Conservation (phyloP, 2,888 invertebrate species). For the Microchrysa polita region DNA sequence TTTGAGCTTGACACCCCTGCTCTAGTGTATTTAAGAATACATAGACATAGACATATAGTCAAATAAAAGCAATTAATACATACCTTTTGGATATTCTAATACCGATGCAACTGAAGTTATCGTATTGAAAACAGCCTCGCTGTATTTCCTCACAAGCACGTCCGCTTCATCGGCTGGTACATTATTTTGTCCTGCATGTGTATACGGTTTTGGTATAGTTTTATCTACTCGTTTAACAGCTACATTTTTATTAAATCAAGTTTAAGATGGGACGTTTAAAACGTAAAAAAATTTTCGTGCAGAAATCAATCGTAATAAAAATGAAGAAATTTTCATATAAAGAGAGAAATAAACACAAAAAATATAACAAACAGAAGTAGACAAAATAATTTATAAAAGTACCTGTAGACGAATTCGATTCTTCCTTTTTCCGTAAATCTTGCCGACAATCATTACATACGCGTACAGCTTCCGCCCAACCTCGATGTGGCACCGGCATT, state of each 20-base stretch:
- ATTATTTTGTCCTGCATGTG: slow-evolving; percentile 8
- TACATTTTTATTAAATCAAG: slow-evolving; percentile 16
- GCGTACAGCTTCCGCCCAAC: slow-evolving; percentile 76
- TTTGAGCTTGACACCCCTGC: too few relatives aligned
- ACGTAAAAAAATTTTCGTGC: not conserved
- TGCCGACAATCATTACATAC: slow-evolving; percentile 77
- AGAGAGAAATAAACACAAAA: not conserved
- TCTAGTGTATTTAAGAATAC: too few relatives aligned
- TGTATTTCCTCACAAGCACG: slow-evolving; percentile 71
- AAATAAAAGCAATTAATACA: not conserved
- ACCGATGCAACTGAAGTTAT: slow-evolving; percentile 76
- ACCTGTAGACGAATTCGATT: slow-evolving; percentile 56
- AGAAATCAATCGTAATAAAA: slow-evolving; percentile 24
- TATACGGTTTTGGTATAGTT: slow-evolving; percentile 47
- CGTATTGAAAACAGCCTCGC: slow-evolving; percentile 78
- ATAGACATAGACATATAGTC: too few relatives aligned
- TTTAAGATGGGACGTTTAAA: slow-evolving; percentile 5
- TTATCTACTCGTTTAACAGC: slow-evolving; percentile 41
- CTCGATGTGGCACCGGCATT: slow-evolving; percentile 75
- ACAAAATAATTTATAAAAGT: slow-evolving; percentile 45
- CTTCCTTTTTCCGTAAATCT: slow-evolving; percentile 56
- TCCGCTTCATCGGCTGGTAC: slow-evolving; percentile 64
- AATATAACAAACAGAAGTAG: not conserved
- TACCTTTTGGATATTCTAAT: slow-evolving; percentile 78
- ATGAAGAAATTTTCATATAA: slow-evolving; percentile 1